Conservation (phyloP, 2,888 invertebrate species). For the Lottia scabra region DNA sequence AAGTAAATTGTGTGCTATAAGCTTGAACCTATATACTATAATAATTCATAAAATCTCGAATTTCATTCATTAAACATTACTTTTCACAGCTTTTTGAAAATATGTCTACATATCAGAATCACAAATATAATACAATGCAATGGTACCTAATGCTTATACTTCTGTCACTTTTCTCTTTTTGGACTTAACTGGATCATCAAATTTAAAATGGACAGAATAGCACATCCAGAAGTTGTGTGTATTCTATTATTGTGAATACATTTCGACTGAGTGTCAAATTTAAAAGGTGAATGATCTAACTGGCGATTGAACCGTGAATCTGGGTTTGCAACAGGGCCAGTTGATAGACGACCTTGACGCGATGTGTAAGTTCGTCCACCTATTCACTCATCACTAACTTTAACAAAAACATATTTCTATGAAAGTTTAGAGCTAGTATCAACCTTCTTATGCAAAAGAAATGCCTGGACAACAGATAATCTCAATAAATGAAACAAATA, state of each 20-base stretch:
- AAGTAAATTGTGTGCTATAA: too few species aligned
- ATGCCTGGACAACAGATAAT: neutral
- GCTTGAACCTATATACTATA: too few species aligned
- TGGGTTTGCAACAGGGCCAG: neutral
- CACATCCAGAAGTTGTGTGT: neutral
- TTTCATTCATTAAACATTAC: too few species aligned
- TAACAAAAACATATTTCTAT: neutral
- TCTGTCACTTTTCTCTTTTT: neutral
- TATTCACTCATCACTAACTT: neutral
- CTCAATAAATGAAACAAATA: neutral
- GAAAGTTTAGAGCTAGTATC: neutral
- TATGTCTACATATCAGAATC: too few species aligned
- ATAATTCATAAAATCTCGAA: too few species aligned
- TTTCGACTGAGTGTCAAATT: neutral
- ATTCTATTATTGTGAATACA: neutral
- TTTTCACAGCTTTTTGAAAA: too few species aligned
- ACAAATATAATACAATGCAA: too few species aligned
- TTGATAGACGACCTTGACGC: neutral
- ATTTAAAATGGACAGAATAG: neutral
- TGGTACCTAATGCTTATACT: too few species aligned
- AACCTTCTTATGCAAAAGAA: neutral
- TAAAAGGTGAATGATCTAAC: neutral
- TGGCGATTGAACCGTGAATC: neutral
- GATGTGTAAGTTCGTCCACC: neutral
- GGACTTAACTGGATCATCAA: neutral